Conservation (phyloP, 2,113 vertebrate genomes). For the Hyla sarda region DNA sequence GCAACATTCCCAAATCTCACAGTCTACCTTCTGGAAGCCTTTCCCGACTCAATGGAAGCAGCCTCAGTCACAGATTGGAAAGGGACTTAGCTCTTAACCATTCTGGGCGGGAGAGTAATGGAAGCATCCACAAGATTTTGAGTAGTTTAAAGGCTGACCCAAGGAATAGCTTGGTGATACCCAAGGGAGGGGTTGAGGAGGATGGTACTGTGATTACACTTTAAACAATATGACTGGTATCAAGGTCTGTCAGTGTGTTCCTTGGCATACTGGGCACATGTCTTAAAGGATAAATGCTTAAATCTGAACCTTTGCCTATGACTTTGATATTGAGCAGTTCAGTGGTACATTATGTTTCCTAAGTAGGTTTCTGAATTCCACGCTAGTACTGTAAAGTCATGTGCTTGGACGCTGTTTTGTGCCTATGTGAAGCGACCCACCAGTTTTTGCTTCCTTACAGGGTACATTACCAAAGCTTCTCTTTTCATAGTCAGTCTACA, state of each 20-base stretch:
- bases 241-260: neutral
- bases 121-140: conserved; percentile 91
- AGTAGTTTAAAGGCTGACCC: conserved; percentile 91
- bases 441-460: neutral
- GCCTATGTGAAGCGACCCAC: neutral
- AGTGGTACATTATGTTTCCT: conserved; percentile 20
- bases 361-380: neutral
- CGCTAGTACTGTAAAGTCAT: conserved; percentile 27
- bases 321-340: conserved; percentile 12
- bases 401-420: conserved; percentile 22
- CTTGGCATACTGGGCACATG: conserved; percentile 17
- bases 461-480: conserved; percentile 38
- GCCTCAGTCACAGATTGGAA: conserved; percentile 81
- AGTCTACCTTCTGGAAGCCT: conserved; percentile 75
- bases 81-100: conserved; percentile 81
- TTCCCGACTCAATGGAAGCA: conserved; percentile 83
- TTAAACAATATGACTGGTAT: conserved; percentile 68
- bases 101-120: conserved; percentile 86
- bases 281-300: neutral
- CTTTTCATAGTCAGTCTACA: conserved; percentile 14
- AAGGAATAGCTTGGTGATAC: conserved; percentile 91
- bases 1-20: conserved; percentile 72
- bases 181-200: conserved; percentile 90
- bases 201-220: conserved; percentile 96
- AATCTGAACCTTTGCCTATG: conserved; percentile 5